Evolutionary conservation across 2,113 vertebrate species (phyloP), one percentile per base, ranked within the genome.

Genomic region (Mystacornis crossleyi): DNA sequence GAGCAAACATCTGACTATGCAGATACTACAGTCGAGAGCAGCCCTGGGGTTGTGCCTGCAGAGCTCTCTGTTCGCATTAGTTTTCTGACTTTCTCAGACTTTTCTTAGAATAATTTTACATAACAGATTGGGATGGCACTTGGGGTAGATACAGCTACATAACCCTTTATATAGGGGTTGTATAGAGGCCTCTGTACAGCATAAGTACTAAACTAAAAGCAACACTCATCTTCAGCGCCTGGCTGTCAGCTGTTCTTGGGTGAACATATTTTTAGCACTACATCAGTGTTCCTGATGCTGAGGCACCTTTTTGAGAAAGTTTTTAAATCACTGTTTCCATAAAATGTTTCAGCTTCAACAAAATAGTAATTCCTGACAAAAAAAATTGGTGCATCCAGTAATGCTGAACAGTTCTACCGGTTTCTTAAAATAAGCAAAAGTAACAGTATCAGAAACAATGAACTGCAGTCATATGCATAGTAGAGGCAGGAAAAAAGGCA

Each of bases 1-100:
- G 66, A 82, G 88, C 61, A 65, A 80, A 33, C 58, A 77, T 82
- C 95, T 94, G 90, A 90, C 94, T 86, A 33, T 33, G 74, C 74
- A 93, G 90, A 88, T 92, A 83, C 40, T 48, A 19, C 40, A 66
- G 66, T 5, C 3, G 0, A 92, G 81, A 91, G 64, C 80, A 93
- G 75, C 86, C 89, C 65, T 70, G 60, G 48, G 79, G 92, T 92
- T 3, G 4, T 82, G 92, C 94, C 87, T 87, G 73, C 66, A 95
- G 90, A 95, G 43, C 70, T 64, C 61, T 82, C 54, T 45, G 25
- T 29, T 92, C 5, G 0, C 45, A 64, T 75, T 64, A 34, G 13
- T 79, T 86, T 71, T 67, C 86, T 88, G 79, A 93, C 53, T 94
- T 94, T 89, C 67, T 86, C 77, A 84, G 64, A 70, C 65, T 96